Conservation (phyloP, 2,888 invertebrate genomes). For the Nipponacmea schrenckii region DNA sequence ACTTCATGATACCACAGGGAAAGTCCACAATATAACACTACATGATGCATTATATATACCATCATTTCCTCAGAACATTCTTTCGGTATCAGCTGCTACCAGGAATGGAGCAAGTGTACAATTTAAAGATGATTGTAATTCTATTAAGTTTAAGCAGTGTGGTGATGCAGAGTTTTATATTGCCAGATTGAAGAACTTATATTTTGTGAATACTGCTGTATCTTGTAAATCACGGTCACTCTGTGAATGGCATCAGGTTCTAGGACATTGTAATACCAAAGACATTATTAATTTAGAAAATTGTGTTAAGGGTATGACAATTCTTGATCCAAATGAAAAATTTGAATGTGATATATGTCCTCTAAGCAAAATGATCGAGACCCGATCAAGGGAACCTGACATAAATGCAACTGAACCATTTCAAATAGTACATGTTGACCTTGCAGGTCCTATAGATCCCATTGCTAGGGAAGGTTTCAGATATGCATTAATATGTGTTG, state of each 20-base stretch:
- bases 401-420: neutral
- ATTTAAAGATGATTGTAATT: conserved; percentile 10
- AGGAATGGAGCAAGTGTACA: conserved; percentile 22
- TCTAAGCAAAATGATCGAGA: conserved; percentile 6
- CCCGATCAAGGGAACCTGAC: neutral
- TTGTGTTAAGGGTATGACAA: conserved; percentile 29
- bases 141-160: neutral
- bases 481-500: conserved; percentile 27
- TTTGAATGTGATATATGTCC: conserved; percentile 22
- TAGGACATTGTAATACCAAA: conserved; percentile 28
- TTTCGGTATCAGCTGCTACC: conserved; percentile 33
- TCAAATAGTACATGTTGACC: conserved; percentile 20
- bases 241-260: conserved; percentile 22
- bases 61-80: conserved; percentile 29
- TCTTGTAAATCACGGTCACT: neutral
- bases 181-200: neutral
- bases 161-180: neutral
- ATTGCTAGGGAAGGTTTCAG: conserved; percentile 25
- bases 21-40: conserved; percentile 6
- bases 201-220: neutral
- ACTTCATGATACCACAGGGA: conserved; percentile 12
- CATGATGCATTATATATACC: conserved; percentile 28
- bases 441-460: conserved; percentile 25
- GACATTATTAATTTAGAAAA: too few species aligned
- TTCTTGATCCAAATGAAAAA: conserved; percentile 9